Conservation (phyloP, 2,113 vertebrate genomes). For the Lanius collurio region DNA sequence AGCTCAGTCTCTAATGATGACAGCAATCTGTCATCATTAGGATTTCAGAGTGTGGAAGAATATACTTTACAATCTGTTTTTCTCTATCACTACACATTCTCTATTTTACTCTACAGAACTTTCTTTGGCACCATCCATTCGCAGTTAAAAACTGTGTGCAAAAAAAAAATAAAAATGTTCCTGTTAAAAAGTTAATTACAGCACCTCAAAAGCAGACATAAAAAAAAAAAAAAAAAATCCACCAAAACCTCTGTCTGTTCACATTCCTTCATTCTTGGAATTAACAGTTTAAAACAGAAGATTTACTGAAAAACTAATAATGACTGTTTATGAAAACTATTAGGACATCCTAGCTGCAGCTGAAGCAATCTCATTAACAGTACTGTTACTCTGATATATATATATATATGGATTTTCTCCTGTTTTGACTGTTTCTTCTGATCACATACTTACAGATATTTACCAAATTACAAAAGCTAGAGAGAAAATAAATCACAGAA, state of each 20-base stretch:
- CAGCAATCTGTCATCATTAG: constrained; percentile 56
- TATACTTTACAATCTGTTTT: constrained; percentile 50
- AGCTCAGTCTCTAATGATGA: constrained; percentile 42
- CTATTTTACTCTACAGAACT: not conserved
- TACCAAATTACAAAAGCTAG: not conserved
- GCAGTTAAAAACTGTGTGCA: not conserved
- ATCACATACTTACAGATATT: not conserved
- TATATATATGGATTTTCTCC: not conserved
- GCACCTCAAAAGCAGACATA: not conserved
- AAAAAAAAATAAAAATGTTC: not conserved
- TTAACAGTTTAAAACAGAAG: not conserved
- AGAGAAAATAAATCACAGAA: not conserved
- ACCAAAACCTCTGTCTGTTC: not conserved
- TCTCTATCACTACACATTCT: not conserved
- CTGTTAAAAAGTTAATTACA: not conserved
- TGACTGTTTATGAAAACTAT: not conserved
- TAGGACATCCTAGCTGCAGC: not conserved
- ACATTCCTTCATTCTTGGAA: not conserved
- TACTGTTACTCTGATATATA: not conserved
- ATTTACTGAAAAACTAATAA: not conserved
- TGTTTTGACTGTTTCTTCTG: not conserved
- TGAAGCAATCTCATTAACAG: not conserved
- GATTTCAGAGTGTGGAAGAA: constrained; percentile 15
- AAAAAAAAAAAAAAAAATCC: not conserved
- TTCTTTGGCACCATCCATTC: not conserved